Evolutionary conservation across 1,140 invertebrate genomes (phyloP), one percentile per base, ranked within the genome.

Genomic region (Calliphora vicina): DNA sequence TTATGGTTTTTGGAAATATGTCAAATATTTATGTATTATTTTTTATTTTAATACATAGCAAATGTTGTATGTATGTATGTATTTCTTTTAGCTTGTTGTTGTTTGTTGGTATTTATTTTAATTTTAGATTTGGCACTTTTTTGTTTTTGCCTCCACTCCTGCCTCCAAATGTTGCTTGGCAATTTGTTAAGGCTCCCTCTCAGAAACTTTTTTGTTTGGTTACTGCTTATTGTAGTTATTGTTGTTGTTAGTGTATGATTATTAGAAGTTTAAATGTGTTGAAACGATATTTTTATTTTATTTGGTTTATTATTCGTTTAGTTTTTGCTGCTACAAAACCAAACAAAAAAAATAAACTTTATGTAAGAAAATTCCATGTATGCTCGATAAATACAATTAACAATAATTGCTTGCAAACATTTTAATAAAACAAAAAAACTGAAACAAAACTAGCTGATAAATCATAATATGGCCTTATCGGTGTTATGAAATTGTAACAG

Each of bases 1-100:
- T 82, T 82, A 82, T 82, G 27, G 57, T 25, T 72, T 82, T 78
- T 82, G 81, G 81, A 82, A 82, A 82, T 82, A 73, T 82, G 81
- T 82, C 81, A 82, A 82, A 82, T 72, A 72, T 43, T 82, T 82
- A 71, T 71, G 26, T 67, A 61, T 57, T 61, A 61, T 81, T 81
- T 42, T n/a, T n/a, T n/a, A n/a, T n/a, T n/a, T 61, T 81, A 42
- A 78, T 74, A 74, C 72, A 27, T 43, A 78, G n/a, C 12, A 27
- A 73, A 73, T 27, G 73, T 42, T 17, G 27, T 42, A 35, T 73
- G 71, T 26, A 35, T 73, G 71, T 26, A 13, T 29, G 23, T 25
- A 15, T 73, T 73, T 35, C 29, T 76, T 43, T 78, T 76, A 20
- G 73, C 12, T 23, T 20, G 13, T 35, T 20, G 23, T 76, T 42